phyloP scores from a whole-genome alignment of 2,113 vertebrate species.

The Saguinus midas region DNA sequence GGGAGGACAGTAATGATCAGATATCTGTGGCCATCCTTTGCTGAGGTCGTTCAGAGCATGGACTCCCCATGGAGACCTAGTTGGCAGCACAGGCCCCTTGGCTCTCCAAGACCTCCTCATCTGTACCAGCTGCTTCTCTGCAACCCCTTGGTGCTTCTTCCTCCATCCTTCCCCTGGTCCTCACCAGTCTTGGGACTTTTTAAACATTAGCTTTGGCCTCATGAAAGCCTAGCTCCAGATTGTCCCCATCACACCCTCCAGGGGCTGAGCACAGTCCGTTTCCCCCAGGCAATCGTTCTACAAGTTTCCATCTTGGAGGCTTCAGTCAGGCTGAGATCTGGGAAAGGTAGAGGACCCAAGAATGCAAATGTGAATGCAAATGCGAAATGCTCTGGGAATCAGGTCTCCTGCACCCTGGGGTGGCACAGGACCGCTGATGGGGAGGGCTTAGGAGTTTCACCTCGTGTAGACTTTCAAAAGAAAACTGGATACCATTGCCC shows the following conservation, averaged over 20 bases:
- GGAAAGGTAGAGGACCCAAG: not conserved
- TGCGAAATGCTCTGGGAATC: not conserved
- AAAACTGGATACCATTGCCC: not conserved
- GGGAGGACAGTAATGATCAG: not conserved
- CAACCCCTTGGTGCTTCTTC: not conserved
- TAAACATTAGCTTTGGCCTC: not conserved
- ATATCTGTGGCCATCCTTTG: fast-evolving
- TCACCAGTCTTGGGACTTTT: not conserved
- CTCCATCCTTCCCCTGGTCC: not conserved
- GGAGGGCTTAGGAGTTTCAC: not conserved
- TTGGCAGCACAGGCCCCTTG: not conserved
- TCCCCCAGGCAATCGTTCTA: not conserved
- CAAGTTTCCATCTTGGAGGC: not conserved
- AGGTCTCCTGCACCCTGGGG: not conserved
- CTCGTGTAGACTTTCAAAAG: not conserved
- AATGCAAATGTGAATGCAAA: not conserved
- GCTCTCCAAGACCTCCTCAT: not conserved
- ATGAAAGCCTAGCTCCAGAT: not conserved
- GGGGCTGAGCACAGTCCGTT: not conserved
- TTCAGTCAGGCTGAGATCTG: not conserved
- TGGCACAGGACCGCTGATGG: too few relatives aligned
- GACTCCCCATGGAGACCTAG: not conserved
- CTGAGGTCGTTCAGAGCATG: fast-evolving
- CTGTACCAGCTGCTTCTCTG: not conserved
- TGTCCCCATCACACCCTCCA: not conserved